Conservation (phyloP, 2,888 invertebrate genomes). For the Bursaphelenchus okinawaensis region DNA sequence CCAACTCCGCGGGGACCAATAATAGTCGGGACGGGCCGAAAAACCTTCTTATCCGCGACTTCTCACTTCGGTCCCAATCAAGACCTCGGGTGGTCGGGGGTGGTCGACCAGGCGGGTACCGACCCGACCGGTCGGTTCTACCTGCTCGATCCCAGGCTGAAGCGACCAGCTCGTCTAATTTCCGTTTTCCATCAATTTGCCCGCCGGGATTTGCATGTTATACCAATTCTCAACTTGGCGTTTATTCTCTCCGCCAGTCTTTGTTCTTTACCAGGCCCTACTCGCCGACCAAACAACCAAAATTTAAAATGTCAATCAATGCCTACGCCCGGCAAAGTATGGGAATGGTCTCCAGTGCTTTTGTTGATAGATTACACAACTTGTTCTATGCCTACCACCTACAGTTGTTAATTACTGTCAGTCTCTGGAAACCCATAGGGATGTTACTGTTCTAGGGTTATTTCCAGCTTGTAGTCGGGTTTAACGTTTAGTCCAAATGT, state of each 20-base stretch:
- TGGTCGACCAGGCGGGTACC: too few species aligned
- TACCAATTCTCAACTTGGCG: background rate
- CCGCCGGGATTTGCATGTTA: background rate
- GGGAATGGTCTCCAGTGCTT: background rate
- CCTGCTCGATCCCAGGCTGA: too few species aligned
- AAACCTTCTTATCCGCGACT: constrained; percentile 13
- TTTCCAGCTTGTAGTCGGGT: too few species aligned
- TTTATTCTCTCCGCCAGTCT: background rate
- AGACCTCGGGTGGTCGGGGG: background rate
- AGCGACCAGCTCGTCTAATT: background rate
- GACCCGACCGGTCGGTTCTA: too few species aligned
- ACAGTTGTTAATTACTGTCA: background rate
- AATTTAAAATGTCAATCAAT: background rate
- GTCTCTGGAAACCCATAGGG: background rate
- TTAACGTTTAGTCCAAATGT: too few species aligned
- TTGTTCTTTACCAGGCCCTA: background rate
- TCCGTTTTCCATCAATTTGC: background rate
- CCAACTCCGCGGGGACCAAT: constrained; percentile 15
- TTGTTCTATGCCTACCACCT: background rate
- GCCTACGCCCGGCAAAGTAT: background rate
- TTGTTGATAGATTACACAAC: background rate
- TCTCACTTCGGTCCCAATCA: background rate
- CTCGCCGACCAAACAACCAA: too few species aligned
- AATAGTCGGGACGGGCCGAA: constrained; percentile 15
- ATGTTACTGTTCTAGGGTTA: too few species aligned